Evolutionary conservation across 2,888 invertebrate genomes (phyloP).

Genomic region (Meloe dianella): DNA sequence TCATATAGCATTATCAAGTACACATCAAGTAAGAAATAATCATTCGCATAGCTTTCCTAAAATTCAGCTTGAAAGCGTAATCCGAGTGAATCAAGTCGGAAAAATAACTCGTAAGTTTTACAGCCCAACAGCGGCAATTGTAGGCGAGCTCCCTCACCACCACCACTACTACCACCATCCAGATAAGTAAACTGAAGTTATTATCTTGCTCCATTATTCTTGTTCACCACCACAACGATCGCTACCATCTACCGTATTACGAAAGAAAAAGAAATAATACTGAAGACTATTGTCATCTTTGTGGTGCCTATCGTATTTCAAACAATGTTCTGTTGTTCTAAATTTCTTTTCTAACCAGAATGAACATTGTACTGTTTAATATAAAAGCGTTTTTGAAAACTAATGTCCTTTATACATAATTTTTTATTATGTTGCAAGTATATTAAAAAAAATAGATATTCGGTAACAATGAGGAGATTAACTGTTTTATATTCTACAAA

Average conservation of each 20-base stretch:
- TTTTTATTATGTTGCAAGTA: background rate
- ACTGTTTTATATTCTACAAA: background rate
- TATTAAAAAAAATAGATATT: background rate
- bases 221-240: slow-evolving; percentile 36
- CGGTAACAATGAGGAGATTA: background rate
- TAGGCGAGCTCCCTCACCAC: slow-evolving; percentile 29
- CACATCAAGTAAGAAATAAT: slow-evolving; percentile 30
- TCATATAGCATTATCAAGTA: slow-evolving; percentile 20
- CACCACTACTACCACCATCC: slow-evolving; percentile 32
- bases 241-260: background rate
- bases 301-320: slow-evolving; percentile 5
- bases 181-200: slow-evolving; percentile 46
- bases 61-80: slow-evolving; percentile 45
- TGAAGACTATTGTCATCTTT: slow-evolving; percentile 11
- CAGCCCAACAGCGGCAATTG: slow-evolving; percentile 45
- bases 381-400: background rate
- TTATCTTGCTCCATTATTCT: slow-evolving; percentile 47
- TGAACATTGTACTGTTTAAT: background rate
- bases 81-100: slow-evolving; percentile 46
- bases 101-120: slow-evolving; percentile 47
- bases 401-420: background rate
- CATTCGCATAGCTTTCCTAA: slow-evolving; percentile 35
- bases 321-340: background rate
- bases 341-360: background rate
- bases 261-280: slow-evolving; percentile 1